Evolutionary conservation across 2,797 vertebrate species (phyloP).

Genomic region (Chiloscyllium punctatum): DNA sequence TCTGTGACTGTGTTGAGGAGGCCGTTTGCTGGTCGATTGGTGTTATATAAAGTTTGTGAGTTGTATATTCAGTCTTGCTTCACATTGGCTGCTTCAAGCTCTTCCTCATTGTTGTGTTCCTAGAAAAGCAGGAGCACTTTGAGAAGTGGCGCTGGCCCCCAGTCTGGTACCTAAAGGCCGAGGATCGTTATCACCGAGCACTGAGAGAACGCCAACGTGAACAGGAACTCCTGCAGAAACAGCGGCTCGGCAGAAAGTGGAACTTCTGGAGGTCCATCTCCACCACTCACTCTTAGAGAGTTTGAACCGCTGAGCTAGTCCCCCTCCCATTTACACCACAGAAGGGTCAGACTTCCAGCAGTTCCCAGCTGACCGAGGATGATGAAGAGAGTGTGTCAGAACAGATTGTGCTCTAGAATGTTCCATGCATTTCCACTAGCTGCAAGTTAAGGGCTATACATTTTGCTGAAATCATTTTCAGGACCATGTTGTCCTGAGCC

Average conservation of each 20-base stretch:
- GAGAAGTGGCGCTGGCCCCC: slow-evolving; percentile 85
- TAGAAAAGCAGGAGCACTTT: slow-evolving; percentile 78
- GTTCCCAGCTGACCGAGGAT: too few relatives aligned
- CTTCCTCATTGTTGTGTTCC: neutral
- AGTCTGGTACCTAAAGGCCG: slow-evolving; percentile 85
- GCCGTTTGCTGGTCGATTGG: too few relatives aligned
- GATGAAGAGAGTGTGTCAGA: too few relatives aligned
- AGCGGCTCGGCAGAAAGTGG: slow-evolving; percentile 77
- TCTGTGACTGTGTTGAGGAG: too few relatives aligned
- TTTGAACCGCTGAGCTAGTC: neutral
- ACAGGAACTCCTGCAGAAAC: slow-evolving; percentile 78
- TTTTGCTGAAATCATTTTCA: neutral
- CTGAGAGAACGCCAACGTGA: slow-evolving; percentile 76
- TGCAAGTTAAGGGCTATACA: neutral
- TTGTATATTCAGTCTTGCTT: too few relatives aligned
- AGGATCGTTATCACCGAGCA: slow-evolving; percentile 79
- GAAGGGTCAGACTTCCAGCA: too few relatives aligned
- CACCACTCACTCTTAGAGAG: neutral
- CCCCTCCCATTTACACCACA: too few relatives aligned
- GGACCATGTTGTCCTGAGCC: neutral
- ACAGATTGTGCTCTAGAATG: neutral
- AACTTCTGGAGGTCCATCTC: slow-evolving; percentile 77
- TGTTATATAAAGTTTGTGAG: too few relatives aligned
- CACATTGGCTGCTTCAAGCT: too few relatives aligned
- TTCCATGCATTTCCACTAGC: neutral